phyloP scores from a whole-genome alignment of 2,113 vertebrate genomes.

The Syngnathus typhle region DNA sequence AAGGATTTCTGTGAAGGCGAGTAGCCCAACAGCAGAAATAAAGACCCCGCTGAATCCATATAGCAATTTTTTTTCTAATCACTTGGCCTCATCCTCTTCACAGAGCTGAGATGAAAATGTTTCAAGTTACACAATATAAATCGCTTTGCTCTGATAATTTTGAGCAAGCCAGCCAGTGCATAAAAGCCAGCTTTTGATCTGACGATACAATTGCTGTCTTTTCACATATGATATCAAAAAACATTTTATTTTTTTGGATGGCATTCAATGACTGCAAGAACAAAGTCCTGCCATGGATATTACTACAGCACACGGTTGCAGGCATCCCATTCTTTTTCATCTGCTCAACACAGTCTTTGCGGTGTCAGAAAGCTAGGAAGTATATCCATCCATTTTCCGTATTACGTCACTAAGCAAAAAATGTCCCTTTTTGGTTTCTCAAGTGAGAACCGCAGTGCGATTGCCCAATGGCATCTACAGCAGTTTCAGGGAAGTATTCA shows the following conservation, averaged over 20 bases:
- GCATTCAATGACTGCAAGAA: conserved; percentile 24
- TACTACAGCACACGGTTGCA: neutral
- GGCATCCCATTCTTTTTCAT: neutral
- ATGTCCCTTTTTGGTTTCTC: neutral
- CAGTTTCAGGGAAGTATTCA: neutral
- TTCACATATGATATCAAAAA: neutral
- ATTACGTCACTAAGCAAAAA: neutral
- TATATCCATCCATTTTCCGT: neutral
- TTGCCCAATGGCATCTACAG: neutral
- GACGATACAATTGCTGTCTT: neutral
- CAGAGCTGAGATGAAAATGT: too few species aligned
- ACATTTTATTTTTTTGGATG: neutral
- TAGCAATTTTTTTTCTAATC: too few species aligned
- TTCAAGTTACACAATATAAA: too few species aligned
- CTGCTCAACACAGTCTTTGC: too few species aligned
- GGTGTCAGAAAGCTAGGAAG: neutral
- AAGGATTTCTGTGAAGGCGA: neutral
- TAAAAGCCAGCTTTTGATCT: conserved; percentile 3
- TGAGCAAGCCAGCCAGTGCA: too few species aligned
- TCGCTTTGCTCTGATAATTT: too few species aligned
- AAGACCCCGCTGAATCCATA: neutral
- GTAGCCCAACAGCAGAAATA: neutral
- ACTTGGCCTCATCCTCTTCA: too few species aligned
- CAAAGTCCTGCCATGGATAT: conserved; percentile 2
- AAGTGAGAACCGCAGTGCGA: neutral